Percentiles rank a stretch among this genome's conserved stretches.
Conservation (phyloP, 1,140 invertebrate species). For the Cherax destructor region DNA sequence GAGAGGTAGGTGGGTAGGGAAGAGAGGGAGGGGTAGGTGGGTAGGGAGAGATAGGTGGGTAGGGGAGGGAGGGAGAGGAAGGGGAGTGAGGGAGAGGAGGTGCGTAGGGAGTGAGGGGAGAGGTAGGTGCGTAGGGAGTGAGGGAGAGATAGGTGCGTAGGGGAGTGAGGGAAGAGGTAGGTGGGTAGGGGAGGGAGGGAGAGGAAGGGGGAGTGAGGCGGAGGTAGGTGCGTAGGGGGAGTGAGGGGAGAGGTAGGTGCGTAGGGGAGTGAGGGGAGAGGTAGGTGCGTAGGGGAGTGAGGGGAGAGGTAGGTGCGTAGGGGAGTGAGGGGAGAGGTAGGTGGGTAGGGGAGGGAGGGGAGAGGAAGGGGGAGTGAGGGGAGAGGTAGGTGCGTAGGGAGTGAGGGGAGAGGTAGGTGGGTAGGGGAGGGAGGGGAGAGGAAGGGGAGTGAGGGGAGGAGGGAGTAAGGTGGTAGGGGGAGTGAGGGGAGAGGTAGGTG, state of each 20-base stretch:
- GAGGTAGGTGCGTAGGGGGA: not conserved
- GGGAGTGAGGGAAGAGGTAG: too few relatives aligned
- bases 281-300: not conserved
- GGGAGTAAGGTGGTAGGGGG: not conserved
- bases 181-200: too few relatives aligned
- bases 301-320: not conserved
- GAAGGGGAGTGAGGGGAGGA: not conserved
- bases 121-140: too few relatives aligned
- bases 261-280: not conserved
- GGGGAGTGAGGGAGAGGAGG: not conserved
- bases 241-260: not conserved
- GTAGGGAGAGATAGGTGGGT: too few relatives aligned
- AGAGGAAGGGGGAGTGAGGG: not conserved
- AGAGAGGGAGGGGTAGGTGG: too few relatives aligned
- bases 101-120: not conserved
- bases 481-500: too few relatives aligned
- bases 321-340: not conserved
- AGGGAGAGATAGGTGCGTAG: not conserved
- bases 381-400: not conserved
- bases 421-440: not conserved
- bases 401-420: not conserved
- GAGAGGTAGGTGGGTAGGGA: too few relatives aligned
- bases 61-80: not conserved
- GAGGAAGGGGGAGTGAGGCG: too few relatives aligned
- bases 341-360: too few relatives aligned